Conservation (phyloP, 53 echinoderm and acorn worm genomes). For the Astropecten irregularis region DNA sequence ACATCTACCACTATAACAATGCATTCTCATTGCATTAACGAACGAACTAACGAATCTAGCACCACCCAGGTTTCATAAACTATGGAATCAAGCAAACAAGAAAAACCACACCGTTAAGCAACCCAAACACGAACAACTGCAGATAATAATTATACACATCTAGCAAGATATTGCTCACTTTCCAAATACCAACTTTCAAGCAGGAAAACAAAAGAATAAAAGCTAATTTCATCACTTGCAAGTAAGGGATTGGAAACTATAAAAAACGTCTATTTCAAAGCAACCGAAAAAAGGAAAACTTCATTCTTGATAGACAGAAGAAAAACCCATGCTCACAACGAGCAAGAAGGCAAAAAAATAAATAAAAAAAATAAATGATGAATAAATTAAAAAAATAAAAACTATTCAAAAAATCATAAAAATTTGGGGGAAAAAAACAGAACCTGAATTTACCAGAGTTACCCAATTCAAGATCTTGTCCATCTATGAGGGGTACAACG, state of each 20-base stretch:
- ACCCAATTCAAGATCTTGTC: conserved; percentile 47
- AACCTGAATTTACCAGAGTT: background rate
- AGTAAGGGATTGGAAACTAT: background rate
- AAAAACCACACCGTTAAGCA: no score
- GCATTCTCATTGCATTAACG: no score
- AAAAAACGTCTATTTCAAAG: background rate
- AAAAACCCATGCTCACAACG: conserved; percentile 23
- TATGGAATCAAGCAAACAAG: no score
- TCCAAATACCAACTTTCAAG: background rate
- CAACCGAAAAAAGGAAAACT: conserved; percentile 20
- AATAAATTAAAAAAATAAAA: no score
- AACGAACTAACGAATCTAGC: no score
- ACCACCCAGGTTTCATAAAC: no score
- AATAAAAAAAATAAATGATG: no score
- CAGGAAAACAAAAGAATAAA: conserved; percentile 1
- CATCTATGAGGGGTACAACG: conserved; percentile 43
- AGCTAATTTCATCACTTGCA: conserved; percentile 42
- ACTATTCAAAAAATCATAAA: no score
- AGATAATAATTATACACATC: no score
- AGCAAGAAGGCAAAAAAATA: conserved; percentile 9
- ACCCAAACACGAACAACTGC: no score
- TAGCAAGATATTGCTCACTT: background rate
- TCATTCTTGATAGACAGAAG: conserved; percentile 39
- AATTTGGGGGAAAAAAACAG: no score
- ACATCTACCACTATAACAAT: no score